Conservation (phyloP, 2,888 invertebrate genomes). For the Gnatocerus cornutus region DNA sequence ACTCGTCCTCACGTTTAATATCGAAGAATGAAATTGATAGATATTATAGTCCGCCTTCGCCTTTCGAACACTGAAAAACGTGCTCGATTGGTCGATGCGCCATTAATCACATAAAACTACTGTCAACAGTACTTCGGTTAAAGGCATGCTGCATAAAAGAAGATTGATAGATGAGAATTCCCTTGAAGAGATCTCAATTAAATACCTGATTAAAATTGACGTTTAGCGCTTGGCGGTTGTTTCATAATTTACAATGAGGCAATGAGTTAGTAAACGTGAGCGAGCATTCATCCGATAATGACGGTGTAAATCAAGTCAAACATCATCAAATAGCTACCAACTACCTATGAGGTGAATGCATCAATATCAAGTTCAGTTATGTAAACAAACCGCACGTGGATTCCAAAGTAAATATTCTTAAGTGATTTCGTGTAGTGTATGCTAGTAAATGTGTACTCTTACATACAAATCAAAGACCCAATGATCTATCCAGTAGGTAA, state of each 20-base stretch:
- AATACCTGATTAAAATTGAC: slow-evolving; percentile 37
- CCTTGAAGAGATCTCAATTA: slow-evolving; percentile 31
- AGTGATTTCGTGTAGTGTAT: slow-evolving; percentile 41
- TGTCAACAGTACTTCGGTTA: slow-evolving; percentile 32
- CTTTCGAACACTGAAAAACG: slow-evolving; percentile 26
- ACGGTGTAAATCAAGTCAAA: slow-evolving; percentile 42
- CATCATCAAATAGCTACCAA: slow-evolving; percentile 41
- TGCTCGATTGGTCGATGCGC: slow-evolving; percentile 29
- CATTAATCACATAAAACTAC: slow-evolving; percentile 40
- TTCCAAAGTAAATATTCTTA: slow-evolving; percentile 56
- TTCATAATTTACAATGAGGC: slow-evolving; percentile 26
- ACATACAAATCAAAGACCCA: slow-evolving; percentile 56
- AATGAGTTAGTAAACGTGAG: slow-evolving; percentile 22
- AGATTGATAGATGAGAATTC: slow-evolving; percentile 40
- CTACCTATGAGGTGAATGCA: slow-evolving; percentile 59
- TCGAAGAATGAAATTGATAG: slow-evolving; percentile 24
- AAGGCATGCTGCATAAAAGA: slow-evolving; percentile 19
- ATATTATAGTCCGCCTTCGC: slow-evolving; percentile 33
- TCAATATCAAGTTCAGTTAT: slow-evolving; percentile 61
- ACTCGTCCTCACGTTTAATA: neutral
- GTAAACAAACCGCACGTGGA: slow-evolving; percentile 61
- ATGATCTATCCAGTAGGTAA: slow-evolving; percentile 55
- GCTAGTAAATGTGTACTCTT: slow-evolving; percentile 48
- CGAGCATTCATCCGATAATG: slow-evolving; percentile 33
- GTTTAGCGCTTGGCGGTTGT: slow-evolving; percentile 33